A percentile compares a stretch with the other conserved stretches of the same genome.
Evolutionary conservation across 2,888 invertebrate species (phyloP).

Genomic region (Drosophila nr. medialis): DNA sequence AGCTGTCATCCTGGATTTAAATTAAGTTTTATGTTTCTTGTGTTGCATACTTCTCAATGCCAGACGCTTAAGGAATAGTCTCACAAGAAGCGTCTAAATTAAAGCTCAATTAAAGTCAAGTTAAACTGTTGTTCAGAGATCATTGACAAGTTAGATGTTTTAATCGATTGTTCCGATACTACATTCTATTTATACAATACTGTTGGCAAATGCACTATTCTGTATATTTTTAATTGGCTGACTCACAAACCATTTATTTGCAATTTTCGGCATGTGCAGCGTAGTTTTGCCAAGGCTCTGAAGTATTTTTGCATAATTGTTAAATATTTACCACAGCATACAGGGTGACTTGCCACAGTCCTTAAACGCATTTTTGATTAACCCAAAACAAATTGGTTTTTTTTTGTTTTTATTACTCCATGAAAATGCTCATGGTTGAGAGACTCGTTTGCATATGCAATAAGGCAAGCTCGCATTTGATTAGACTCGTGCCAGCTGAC

Average conservation of each 20-base stretch:
- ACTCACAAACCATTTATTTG: constrained; percentile 16
- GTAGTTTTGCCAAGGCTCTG: constrained; percentile 6
- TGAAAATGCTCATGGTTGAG: no score
- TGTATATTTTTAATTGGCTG: constrained; percentile 27
- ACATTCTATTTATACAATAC: not conserved
- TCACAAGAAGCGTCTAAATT: not conserved
- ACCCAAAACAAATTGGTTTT: constrained; percentile 4
- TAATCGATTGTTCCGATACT: no score
- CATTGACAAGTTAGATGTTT: not conserved
- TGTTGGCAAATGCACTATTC: not conserved
- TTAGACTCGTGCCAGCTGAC: constrained; percentile 43
- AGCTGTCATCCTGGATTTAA: constrained; percentile 40
- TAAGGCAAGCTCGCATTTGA: constrained; percentile 31
- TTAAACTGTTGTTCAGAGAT: not conserved
- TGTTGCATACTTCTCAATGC: constrained; percentile 11
- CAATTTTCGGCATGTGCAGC: constrained; percentile 8
- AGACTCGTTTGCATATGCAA: constrained; percentile 41
- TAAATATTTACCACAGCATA: constrained; percentile 42
- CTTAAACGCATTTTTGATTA: constrained; percentile 9
- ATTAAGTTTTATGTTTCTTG: constrained; percentile 33
- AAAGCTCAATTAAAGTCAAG: constrained; percentile 20
- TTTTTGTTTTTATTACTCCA: constrained; percentile 15
- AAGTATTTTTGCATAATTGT: constrained; percentile 53
- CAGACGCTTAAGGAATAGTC: constrained; percentile 5
- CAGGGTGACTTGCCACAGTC: constrained; percentile 39